Conservation (phyloP, 2,113 vertebrate genomes). For the Zosterops pallidus region DNA sequence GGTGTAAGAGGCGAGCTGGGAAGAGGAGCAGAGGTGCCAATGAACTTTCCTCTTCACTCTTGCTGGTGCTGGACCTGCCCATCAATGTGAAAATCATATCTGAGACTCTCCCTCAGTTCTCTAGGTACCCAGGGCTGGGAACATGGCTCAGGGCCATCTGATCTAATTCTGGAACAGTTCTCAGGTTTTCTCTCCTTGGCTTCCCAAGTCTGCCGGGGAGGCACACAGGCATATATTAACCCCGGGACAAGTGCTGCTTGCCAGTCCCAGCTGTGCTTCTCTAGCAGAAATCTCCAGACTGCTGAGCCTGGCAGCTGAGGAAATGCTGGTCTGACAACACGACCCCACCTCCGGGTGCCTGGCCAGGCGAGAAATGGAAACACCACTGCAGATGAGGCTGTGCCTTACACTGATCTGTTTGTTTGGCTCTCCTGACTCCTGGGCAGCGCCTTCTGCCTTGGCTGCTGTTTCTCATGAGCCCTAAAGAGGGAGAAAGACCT, state of each 20-base stretch:
- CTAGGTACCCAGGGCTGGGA: neutral
- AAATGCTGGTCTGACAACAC: neutral
- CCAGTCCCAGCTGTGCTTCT: conserved; percentile 44
- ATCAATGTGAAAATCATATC: neutral
- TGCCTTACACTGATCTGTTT: neutral
- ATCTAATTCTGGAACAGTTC: conserved; percentile 22
- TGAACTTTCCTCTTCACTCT: neutral
- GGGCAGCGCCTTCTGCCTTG: neutral
- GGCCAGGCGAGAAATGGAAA: neutral
- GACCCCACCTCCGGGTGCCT: neutral
- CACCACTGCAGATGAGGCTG: neutral
- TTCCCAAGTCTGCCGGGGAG: neutral
- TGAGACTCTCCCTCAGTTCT: neutral
- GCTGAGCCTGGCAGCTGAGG: conserved; percentile 40
- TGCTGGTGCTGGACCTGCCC: neutral
- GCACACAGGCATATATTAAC: neutral
- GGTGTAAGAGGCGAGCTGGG: neutral
- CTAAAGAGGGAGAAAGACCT: conserved; percentile 38
- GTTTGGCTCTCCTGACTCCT: neutral
- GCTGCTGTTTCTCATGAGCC: neutral
- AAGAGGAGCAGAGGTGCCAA: neutral
- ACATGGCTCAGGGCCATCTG: neutral
- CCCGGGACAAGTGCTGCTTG: conserved; percentile 12
- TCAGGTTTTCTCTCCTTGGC: conserved; percentile 1
- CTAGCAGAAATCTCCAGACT: neutral